These are phyloP conservation scores for Bursaphelenchus mucronatus DNA, from an alignment of 1,140 invertebrate species.

Conservation along the genomic window DNA sequence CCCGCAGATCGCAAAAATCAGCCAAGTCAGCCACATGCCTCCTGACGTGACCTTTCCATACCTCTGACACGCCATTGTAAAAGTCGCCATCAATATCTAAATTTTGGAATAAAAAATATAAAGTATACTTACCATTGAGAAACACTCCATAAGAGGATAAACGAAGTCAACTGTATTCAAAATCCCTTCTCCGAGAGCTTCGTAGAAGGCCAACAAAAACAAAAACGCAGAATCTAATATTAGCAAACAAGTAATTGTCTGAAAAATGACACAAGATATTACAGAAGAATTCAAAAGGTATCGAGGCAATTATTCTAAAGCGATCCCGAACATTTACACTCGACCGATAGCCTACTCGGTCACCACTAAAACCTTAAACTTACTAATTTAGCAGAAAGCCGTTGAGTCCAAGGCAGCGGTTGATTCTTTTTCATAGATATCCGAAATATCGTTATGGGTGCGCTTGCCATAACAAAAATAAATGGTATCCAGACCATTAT, in stretches of 20 bases:
- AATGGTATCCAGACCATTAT: constrained; percentile 54
- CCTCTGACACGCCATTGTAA: constrained; percentile 43
- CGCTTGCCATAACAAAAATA: constrained; percentile 45
- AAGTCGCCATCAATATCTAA: constrained; percentile 39
- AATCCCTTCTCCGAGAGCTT: constrained; percentile 26
- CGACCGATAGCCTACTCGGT: not conserved
- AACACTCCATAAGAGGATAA: constrained; percentile 44
- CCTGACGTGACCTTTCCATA: constrained; percentile 52
- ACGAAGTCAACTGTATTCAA: constrained; percentile 42
- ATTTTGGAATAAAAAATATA: constrained; percentile 3
- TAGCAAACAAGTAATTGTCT: constrained; percentile 39
- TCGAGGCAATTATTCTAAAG: not conserved
- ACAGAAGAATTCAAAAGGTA: too few species aligned
- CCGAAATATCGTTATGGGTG: constrained; percentile 53
- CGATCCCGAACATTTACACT: not conserved
- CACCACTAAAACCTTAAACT: constrained; percentile 25
- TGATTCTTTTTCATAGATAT: constrained; percentile 25
- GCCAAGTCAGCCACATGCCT: constrained; percentile 50
- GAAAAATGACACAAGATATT: constrained; percentile 9
- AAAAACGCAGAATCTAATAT: constrained; percentile 43
- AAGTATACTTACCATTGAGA: constrained; percentile 41
- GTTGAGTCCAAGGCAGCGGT: constrained; percentile 51
- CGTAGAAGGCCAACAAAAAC: constrained; percentile 40
- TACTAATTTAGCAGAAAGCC: constrained; percentile 49
- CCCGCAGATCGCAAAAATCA: constrained; percentile 50